These are phyloP conservation scores for Battus philenor DNA, from an alignment of 1,140 invertebrate genomes.

Conservation along the genomic window DNA sequence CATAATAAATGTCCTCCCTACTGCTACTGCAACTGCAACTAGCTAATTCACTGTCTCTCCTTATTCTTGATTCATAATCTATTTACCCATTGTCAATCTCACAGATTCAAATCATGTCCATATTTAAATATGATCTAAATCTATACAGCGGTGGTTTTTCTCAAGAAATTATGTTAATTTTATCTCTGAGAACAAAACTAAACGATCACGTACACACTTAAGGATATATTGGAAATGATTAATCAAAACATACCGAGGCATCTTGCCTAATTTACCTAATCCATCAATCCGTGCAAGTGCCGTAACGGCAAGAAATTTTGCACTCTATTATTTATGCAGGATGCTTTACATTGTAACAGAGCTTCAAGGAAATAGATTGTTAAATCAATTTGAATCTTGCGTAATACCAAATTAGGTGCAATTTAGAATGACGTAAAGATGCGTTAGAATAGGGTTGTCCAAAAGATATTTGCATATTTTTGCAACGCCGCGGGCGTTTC, in stretches of 20 bases:
- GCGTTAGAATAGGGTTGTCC: constrained; percentile 35
- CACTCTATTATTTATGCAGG: constrained; percentile 10
- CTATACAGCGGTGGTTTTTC: too few relatives aligned
- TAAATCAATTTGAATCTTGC: neutral
- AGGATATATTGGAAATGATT: constrained; percentile 53
- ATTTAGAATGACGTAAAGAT: neutral
- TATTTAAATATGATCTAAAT: too few relatives aligned
- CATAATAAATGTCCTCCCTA: too few relatives aligned
- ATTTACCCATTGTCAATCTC: too few relatives aligned
- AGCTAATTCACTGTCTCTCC: too few relatives aligned
- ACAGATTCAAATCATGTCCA: too few relatives aligned
- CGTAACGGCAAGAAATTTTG: constrained; percentile 16
- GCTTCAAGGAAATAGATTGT: neutral
- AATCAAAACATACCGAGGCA: constrained; percentile 40
- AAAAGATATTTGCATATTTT: constrained; percentile 52
- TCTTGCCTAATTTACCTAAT: constrained; percentile 48
- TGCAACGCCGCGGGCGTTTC: constrained; percentile 38
- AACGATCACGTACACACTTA: constrained; percentile 27
- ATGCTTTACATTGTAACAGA: neutral
- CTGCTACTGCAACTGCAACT: too few relatives aligned
- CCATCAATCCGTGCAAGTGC: constrained; percentile 36
- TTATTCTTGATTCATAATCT: too few relatives aligned
- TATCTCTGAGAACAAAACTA: constrained; percentile 36
- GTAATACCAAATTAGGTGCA: neutral
- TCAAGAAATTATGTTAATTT: constrained; percentile 43